Percentiles rank a stretch among this genome's conserved stretches.
Evolutionary conservation across 92 coral and sea anemone genomes (phyloP).

Genomic region (Porites divaricata): DNA sequence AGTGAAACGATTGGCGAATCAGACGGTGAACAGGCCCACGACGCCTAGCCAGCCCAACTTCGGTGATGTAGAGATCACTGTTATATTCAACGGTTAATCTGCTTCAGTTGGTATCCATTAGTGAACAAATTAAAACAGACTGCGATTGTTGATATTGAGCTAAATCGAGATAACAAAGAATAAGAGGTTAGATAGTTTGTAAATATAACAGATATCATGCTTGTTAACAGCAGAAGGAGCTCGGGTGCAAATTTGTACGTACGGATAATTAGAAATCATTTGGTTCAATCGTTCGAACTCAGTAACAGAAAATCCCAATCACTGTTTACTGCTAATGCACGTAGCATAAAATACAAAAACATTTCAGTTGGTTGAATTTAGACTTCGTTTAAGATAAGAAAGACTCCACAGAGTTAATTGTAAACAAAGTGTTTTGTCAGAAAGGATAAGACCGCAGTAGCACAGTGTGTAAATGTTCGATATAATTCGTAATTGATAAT

Average conservation of each 20-base stretch:
- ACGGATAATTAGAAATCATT: too few relatives aligned
- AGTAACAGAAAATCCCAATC: too few relatives aligned
- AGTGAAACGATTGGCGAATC: slow-evolving; percentile 83
- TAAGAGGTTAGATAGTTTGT: not conserved
- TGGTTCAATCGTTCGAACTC: too few relatives aligned
- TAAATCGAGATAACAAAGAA: not conserved
- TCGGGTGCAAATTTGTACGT: too few relatives aligned
- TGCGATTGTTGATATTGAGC: not conserved
- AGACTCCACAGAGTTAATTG: too few relatives aligned
- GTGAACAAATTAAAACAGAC: not conserved
- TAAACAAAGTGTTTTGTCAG: not conserved
- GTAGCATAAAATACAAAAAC: too few relatives aligned
- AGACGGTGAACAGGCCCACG: slow-evolving; percentile 28
- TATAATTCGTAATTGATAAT: too few relatives aligned
- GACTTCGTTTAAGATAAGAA: too few relatives aligned
- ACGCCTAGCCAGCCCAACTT: not conserved
- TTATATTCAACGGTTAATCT: not conserved
- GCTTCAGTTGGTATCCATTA: not conserved
- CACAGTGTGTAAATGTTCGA: too few relatives aligned
- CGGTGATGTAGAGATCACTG: not conserved
- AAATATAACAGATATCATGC: not conserved
- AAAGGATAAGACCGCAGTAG: too few relatives aligned
- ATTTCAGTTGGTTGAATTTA: too few relatives aligned
- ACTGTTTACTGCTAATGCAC: too few relatives aligned
- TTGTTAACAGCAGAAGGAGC: not conserved